Conservation (phyloP, 2,113 vertebrate genomes). For the Cololabis saira region DNA sequence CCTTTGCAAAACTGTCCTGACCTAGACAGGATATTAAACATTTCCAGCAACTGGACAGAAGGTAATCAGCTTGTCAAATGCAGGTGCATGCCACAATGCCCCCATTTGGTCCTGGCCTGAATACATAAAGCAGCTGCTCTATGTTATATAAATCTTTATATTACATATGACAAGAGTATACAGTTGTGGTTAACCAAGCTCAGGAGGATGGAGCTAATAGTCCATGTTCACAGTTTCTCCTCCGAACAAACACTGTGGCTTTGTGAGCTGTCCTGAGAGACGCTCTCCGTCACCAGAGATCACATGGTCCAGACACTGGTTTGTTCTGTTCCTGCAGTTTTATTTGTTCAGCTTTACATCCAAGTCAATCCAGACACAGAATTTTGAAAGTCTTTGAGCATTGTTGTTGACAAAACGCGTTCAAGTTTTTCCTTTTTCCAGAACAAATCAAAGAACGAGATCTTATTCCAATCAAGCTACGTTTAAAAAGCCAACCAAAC, state of each 20-base stretch:
- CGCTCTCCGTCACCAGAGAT: slow-evolving; percentile 39
- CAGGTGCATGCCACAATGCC: not conserved
- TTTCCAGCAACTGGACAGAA: not conserved
- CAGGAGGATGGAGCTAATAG: slow-evolving; percentile 16
- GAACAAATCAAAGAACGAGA: slow-evolving; percentile 19
- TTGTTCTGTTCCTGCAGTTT: slow-evolving; percentile 39
- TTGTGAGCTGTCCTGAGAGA: slow-evolving; percentile 29
- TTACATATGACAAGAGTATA: not conserved
- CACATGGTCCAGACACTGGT: slow-evolving; percentile 36
- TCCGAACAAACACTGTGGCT: slow-evolving; percentile 4
- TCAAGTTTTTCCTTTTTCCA: slow-evolving; percentile 5
- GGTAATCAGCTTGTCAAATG: not conserved
- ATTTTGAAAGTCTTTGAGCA: slow-evolving; percentile 29
- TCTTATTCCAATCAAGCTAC: slow-evolving; percentile 1
- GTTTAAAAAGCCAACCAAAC: slow-evolving; percentile 6
- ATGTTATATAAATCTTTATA: slow-evolving; percentile 1
- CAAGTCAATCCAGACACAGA: slow-evolving; percentile 36
- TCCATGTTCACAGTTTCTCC: slow-evolving; percentile 23
- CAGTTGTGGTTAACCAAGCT: slow-evolving; percentile 8
- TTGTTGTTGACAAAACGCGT: slow-evolving; percentile 26
- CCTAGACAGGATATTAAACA: no score
- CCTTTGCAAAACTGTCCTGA: no score
- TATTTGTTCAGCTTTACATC: slow-evolving; percentile 52
- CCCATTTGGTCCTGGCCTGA: not conserved
- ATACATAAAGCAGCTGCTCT: not conserved